Evolutionary conservation across 2,888 invertebrate genomes (phyloP).

Genomic region (Epinotia bilunana): DNA sequence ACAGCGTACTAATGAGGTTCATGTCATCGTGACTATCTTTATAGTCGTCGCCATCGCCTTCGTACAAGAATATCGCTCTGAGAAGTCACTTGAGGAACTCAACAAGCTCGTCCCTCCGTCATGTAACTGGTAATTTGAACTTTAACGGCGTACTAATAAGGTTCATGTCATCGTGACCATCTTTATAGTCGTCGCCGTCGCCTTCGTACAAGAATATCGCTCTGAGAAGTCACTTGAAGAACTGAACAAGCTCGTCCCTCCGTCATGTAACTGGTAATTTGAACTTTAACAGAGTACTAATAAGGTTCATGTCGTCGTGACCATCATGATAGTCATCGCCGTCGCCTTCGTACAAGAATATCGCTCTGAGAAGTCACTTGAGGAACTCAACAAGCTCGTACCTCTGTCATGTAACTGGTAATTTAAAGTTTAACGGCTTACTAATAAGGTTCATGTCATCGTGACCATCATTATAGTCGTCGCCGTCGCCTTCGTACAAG

Average conservation of each 20-base stretch:
- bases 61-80: slow-evolving; percentile 99
- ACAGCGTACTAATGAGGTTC: neutral
- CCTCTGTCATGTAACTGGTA: slow-evolving; percentile 4
- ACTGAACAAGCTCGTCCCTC: too few species aligned
- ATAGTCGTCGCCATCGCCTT: slow-evolving; percentile 99
- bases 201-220: slow-evolving; percentile 99
- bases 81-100: slow-evolving; percentile 98
- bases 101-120: slow-evolving; percentile 98
- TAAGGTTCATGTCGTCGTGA: slow-evolving; percentile 78
- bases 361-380: slow-evolving; percentile 98
- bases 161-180: slow-evolving; percentile 87
- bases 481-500: slow-evolving; percentile 99
- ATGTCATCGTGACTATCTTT: slow-evolving; percentile 88
- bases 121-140: slow-evolving; percentile 91
- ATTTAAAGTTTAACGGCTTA: neutral
- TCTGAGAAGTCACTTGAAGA: slow-evolving; percentile 97
- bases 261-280: slow-evolving; percentile 9
- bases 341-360: slow-evolving; percentile 99
- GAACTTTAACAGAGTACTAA: neutral
- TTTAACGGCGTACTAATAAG: neutral
- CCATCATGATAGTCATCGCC: slow-evolving; percentile 97
- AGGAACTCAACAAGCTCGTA: slow-evolving; percentile 60
- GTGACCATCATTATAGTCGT: slow-evolving; percentile 98
- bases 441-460: neutral
- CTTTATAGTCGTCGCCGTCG: slow-evolving; percentile 98